Percentiles rank a stretch among this genome's conserved stretches.
phyloP scores from a whole-genome alignment of 2,113 vertebrate genomes.

The Sialia sialis region DNA sequence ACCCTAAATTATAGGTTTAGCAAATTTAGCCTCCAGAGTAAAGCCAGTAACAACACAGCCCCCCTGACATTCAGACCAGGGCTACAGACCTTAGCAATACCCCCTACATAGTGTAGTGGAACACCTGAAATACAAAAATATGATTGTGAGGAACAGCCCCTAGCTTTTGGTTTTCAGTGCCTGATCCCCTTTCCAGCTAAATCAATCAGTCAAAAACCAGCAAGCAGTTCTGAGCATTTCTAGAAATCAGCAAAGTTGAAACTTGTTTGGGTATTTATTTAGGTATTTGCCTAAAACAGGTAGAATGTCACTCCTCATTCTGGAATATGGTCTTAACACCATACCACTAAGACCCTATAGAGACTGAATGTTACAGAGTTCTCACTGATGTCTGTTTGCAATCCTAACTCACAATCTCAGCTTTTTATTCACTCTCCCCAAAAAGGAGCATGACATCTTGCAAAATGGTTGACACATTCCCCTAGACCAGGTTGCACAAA shows the following conservation, averaged over 20 bases:
- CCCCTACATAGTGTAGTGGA: fast-evolving
- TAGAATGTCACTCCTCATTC: background rate
- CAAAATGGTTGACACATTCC: background rate
- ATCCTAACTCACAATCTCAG: background rate
- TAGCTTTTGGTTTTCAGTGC: background rate
- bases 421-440: background rate
- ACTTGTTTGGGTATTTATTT: background rate
- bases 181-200: background rate
- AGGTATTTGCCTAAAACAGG: background rate
- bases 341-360: background rate
- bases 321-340: background rate
- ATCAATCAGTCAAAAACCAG: background rate
- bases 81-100: background rate
- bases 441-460: background rate
- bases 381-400: background rate
- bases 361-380: background rate
- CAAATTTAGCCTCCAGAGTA: background rate
- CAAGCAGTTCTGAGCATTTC: background rate
- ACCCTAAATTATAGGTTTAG: background rate
- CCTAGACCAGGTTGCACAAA: background rate
- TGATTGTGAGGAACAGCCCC: background rate
- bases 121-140: background rate
- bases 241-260: background rate
- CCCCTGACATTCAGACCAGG: background rate
- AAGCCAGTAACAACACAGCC: background rate